Evolutionary conservation across 37 sponge, comb jelly and placozoan genomes (phyloP), one percentile per base, ranked within the genome.

Genomic region (Theonella swinhoei): DNA sequence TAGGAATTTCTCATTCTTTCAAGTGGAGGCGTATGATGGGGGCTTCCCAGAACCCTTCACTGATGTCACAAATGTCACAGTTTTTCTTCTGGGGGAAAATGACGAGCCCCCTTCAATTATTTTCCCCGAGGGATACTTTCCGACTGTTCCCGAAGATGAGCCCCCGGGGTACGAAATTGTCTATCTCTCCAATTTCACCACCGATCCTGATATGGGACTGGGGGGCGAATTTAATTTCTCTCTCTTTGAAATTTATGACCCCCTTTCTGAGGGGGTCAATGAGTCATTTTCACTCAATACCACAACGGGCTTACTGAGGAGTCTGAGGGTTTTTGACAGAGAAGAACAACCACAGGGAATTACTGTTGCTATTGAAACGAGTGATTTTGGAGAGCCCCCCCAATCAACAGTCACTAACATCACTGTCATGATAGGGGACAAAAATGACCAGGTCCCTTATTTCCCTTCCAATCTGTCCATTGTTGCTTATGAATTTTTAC

Each of bases 1-100:
- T 63, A 74, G 78, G 35, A 68, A 70, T 28, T n/a, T 24, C 41
- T 79, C 90, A 26, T 65, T 47, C 62, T 94, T 94, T 70, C 77
- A 74, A 24, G 80, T 94, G 28, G 88, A 88, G 42, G 94, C 88
- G 20, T 90, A 87, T 77, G 94, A 94, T 81, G 94, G 91, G 31
- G 94, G 94, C 28, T 94, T 84, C 41, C 94, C 94, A 47, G 81
- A 70, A 28, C 94, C 94, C 35, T 80, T 74, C 31, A 90, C 87
- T 17, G 91, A 87, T 36, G 8, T 39, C 5, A 68, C 85, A 37
- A 89, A 85, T 38, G 85, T 94, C 54, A 88, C 88, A 1, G 82
- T 94, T 19, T 78, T 33, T 1, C 91, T 94, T 22, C 22, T 36
- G 4, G 86, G 81, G 3, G 47, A 28, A 4, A 93, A 93, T 67